Evolutionary conservation across 2,888 invertebrate species (phyloP).

Genomic region (Alsophila aescularia): DNA sequence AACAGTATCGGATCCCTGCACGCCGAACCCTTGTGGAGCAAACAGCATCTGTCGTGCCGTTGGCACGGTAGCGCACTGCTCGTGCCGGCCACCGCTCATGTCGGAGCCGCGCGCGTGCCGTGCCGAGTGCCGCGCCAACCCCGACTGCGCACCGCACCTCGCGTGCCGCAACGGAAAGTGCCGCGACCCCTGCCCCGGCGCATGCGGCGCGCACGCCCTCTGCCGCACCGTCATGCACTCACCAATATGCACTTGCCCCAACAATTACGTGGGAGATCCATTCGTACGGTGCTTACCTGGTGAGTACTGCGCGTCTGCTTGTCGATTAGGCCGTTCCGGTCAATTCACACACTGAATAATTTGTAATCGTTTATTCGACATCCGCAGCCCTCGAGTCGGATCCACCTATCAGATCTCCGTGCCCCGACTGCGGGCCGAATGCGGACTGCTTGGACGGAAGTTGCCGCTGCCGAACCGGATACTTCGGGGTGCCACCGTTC

Average conservation of each 20-base stretch:
- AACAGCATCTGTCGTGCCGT: conserved; percentile 88
- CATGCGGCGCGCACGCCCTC: conserved; percentile 89
- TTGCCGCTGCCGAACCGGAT: conserved; percentile 87
- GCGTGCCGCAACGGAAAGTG: conserved; percentile 88
- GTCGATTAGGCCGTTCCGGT: background rate
- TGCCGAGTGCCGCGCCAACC: conserved; percentile 89
- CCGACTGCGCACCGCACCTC: conserved; percentile 86
- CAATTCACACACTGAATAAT: background rate
- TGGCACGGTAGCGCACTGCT: conserved; percentile 87
- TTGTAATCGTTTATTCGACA: conserved; percentile 6
- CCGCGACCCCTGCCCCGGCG: conserved; percentile 89
- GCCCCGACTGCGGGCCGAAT: conserved; percentile 90
- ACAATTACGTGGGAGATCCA: conserved; percentile 89
- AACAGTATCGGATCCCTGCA: conserved; percentile 82
- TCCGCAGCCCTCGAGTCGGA: conserved; percentile 51
- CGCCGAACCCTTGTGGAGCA: conserved; percentile 88
- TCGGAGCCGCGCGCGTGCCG: conserved; percentile 91
- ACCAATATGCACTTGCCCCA: conserved; percentile 90
- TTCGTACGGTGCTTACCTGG: conserved; percentile 87
- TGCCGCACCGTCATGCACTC: conserved; percentile 90
- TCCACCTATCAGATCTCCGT: conserved; percentile 80
- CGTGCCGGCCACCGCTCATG: conserved; percentile 87
- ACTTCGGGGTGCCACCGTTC: conserved; percentile 89
- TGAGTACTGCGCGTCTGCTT: conserved; percentile 50
- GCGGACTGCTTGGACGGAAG: conserved; percentile 88